Percentiles rank a stretch among this genome's conserved stretches.
These are phyloP conservation scores for Metopolophium dirhodum DNA, from an alignment of 1,140 invertebrate genomes.

Conservation along the genomic window DNA sequence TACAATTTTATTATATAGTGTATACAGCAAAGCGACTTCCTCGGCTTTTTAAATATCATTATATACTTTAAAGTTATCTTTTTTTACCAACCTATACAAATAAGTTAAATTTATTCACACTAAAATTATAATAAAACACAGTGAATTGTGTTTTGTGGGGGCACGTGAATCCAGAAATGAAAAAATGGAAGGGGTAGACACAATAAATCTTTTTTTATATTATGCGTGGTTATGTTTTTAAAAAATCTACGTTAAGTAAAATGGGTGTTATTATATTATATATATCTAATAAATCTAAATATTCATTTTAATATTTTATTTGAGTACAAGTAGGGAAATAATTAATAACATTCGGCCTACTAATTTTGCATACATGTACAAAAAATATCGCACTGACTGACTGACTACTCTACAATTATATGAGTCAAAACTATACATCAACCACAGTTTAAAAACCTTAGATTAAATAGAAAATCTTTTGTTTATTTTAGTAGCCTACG, in stretches of 20 bases:
- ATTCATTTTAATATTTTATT: not conserved
- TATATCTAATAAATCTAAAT: not conserved
- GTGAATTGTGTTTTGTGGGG: not conserved
- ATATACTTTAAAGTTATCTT: not conserved
- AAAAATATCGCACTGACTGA: not conserved
- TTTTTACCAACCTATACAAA: not conserved
- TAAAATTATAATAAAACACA: not conserved
- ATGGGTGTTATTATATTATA: not conserved
- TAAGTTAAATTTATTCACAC: not conserved
- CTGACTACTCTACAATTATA: not conserved
- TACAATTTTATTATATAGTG: not conserved
- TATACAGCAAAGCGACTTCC: not conserved
- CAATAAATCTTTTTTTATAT: slow-evolving; percentile 1
- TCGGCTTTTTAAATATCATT: not conserved
- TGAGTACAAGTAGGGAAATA: not conserved
- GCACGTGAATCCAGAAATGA: not conserved
- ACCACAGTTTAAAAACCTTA: not conserved
- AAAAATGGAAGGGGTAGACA: not conserved
- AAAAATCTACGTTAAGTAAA: not conserved
- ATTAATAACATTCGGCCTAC: not conserved
- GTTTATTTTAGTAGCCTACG: not conserved
- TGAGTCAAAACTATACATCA: not conserved
- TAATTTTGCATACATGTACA: not conserved
- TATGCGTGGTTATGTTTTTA: not conserved
- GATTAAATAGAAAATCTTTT: not conserved